A percentile compares a stretch with the other conserved stretches of the same genome.
phyloP scores from a whole-genome alignment of 2,797 vertebrate species.

The Enteromius paludinosus region DNA sequence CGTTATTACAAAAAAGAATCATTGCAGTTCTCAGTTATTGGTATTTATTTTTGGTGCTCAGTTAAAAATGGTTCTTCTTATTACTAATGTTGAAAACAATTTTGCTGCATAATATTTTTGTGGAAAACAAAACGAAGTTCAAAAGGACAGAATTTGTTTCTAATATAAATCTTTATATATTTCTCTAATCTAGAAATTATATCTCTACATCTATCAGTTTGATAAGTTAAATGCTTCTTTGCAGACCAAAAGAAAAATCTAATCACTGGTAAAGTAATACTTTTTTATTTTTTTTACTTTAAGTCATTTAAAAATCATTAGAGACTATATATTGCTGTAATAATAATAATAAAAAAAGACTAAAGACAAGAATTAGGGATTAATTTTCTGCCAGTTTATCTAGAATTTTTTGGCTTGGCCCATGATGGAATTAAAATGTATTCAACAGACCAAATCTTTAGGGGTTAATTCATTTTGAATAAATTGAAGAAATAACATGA shows the following conservation, averaged over 20 bases:
- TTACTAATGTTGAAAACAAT: not conserved
- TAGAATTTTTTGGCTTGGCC: not conserved
- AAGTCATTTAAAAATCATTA: not conserved
- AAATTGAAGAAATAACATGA: not conserved
- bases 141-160: not conserved
- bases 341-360: too few species aligned
- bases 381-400: not conserved
- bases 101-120: not conserved
- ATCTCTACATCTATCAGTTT: not conserved
- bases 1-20: not conserved
- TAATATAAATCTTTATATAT: not conserved
- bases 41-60: not conserved
- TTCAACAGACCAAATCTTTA: not conserved
- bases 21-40: not conserved
- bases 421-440: not conserved
- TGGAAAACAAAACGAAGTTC: not conserved
- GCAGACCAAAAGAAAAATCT: not conserved
- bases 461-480: not conserved
- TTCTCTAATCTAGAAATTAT: not conserved
- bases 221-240: not conserved
- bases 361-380: not conserved
- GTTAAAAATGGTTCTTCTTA: not conserved
- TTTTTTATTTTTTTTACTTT: not conserved
- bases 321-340: not conserved
- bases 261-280: not conserved